A percentile compares a stretch with the other conserved stretches of the same genome.
These are phyloP conservation scores for Salpingus planirostris DNA, from an alignment of 2,888 invertebrate species.

Conservation along the genomic window DNA sequence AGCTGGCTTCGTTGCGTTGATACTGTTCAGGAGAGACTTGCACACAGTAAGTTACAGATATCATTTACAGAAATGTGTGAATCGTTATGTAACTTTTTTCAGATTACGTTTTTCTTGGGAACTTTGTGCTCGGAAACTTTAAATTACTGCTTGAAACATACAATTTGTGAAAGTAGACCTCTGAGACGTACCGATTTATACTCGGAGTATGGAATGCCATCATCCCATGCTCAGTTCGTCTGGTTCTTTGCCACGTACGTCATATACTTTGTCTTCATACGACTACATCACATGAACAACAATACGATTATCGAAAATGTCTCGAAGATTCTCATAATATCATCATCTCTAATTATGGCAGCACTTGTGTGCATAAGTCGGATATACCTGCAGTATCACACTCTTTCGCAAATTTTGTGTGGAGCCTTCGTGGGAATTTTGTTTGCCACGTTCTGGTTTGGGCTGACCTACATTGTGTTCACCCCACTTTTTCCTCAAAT, in stretches of 20 bases:
- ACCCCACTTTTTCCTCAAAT: conserved; percentile 80
- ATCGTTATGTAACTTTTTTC: too few species aligned
- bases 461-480: conserved; percentile 65
- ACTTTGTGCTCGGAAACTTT: conserved; percentile 66
- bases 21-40: conserved; percentile 80
- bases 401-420: conserved; percentile 69
- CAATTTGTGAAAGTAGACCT: conserved; percentile 74
- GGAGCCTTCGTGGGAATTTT: conserved; percentile 66
- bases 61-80: too few species aligned
- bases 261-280: conserved; percentile 74
- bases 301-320: conserved; percentile 67
- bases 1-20: conserved; percentile 73
- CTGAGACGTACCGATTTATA: conserved; percentile 56
- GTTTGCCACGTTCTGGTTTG: conserved; percentile 75
- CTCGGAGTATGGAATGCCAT: conserved; percentile 84
- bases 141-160: conserved; percentile 73
- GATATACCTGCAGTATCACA: conserved; percentile 82
- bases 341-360: conserved; percentile 51
- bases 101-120: conserved; percentile 82
- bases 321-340: conserved; percentile 59
- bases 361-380: conserved; percentile 59
- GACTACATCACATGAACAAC: conserved; percentile 75
- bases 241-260: conserved; percentile 86
- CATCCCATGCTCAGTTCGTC: conserved; percentile 83
- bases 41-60: too few species aligned